Conservation (phyloP, 2,888 invertebrate species). For the Cistogaster globosa region DNA sequence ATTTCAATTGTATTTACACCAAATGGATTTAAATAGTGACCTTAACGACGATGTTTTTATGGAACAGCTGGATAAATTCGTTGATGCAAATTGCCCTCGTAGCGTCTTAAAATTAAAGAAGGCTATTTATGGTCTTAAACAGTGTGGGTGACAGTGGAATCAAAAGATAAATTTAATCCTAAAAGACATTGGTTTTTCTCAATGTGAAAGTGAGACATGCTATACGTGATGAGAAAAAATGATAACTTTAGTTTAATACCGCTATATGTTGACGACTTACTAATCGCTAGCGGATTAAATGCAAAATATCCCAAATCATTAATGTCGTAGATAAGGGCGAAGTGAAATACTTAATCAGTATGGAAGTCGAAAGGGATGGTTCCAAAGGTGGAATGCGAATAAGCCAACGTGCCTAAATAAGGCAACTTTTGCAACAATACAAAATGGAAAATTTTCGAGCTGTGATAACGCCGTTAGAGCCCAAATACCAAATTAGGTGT, state of each 20-base stretch:
- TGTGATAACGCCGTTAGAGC: too few species aligned
- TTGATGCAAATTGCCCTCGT: neutral
- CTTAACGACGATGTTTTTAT: conserved; percentile 70
- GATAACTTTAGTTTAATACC: conserved; percentile 66
- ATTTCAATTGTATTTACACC: conserved; percentile 63
- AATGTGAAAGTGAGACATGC: conserved; percentile 67
- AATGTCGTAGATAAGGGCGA: too few species aligned
- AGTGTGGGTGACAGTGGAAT: conserved; percentile 72
- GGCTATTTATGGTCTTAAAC: conserved; percentile 70
- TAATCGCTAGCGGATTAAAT: conserved; percentile 47
- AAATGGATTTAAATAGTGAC: conserved; percentile 71
- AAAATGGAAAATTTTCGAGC: too few species aligned
- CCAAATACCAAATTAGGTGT: too few species aligned
- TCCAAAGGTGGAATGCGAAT: too few species aligned
- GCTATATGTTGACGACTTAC: conserved; percentile 72
- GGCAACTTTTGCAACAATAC: too few species aligned
- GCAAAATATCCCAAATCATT: too few species aligned
- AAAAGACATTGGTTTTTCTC: conserved; percentile 59
- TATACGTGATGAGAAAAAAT: conserved; percentile 52
- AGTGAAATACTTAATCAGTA: too few species aligned
- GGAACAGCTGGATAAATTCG: conserved; percentile 66
- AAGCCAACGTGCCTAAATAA: too few species aligned
- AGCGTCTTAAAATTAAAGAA: conserved; percentile 24
- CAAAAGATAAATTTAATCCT: conserved; percentile 56
- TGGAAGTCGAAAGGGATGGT: too few species aligned